Evolutionary conservation across 2,888 invertebrate genomes (phyloP).

Genomic region (Lagria hirta): DNA sequence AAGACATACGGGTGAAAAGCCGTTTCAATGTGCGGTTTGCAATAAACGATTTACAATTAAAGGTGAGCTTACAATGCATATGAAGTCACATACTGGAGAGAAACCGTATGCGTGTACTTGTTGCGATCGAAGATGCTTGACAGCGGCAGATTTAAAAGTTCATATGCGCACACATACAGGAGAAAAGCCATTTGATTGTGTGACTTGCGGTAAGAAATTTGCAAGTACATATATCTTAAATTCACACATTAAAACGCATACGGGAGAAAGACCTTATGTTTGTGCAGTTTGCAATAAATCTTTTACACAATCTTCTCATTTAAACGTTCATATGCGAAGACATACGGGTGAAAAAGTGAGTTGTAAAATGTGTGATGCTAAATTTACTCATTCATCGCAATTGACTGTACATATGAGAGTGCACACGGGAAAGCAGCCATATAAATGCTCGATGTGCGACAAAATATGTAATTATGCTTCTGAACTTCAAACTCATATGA

Average conservation of each 20-base stretch:
- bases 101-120: conserved; percentile 59
- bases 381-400: conserved; percentile 52
- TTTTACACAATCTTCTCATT: conserved; percentile 64
- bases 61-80: conserved; percentile 55
- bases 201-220: conserved; percentile 55
- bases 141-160: conserved; percentile 56
- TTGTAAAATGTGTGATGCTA: conserved; percentile 48
- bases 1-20: conserved; percentile 51
- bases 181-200: conserved; percentile 49
- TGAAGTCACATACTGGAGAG: conserved; percentile 58
- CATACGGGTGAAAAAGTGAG: conserved; percentile 59
- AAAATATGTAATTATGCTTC: conserved; percentile 50
- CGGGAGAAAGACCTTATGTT: conserved; percentile 63
- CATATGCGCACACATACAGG: conserved; percentile 56
- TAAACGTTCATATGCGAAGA: conserved; percentile 60
- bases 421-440: conserved; percentile 52
- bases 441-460: conserved; percentile 49
- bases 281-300: conserved; percentile 61
- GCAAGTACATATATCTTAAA: conserved; percentile 63
- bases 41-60: conserved; percentile 50
- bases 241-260: conserved; percentile 64
- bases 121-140: conserved; percentile 61
- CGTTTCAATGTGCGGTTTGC: conserved; percentile 50
- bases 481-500: conserved; percentile 48
- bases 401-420: conserved; percentile 51